Evolutionary conservation across 2,797 vertebrate species (phyloP).

Genomic region (Parauchenoglanis ngamensis): DNA sequence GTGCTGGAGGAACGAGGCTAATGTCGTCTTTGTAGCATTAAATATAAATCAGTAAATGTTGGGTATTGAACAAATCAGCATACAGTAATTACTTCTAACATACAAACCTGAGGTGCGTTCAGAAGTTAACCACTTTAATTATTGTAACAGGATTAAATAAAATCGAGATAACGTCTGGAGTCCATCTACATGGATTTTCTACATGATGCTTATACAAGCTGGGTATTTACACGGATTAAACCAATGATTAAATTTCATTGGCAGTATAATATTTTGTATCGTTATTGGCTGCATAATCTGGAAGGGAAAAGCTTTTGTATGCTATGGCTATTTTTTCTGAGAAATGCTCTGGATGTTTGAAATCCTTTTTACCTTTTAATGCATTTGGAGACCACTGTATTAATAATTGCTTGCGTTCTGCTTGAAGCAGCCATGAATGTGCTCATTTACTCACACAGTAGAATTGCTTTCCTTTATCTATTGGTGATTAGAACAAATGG

Average conservation of each 20-base stretch:
- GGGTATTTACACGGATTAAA: background rate
- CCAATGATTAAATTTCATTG: background rate
- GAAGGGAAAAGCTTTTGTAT: background rate
- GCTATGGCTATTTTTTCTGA: background rate
- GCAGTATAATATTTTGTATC: background rate
- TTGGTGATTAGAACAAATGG: slow-evolving; percentile 28
- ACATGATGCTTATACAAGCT: background rate
- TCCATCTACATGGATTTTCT: background rate
- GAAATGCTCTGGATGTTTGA: background rate
- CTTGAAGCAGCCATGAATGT: background rate
- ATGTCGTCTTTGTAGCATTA: background rate
- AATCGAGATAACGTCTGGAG: no score
- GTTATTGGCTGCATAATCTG: background rate
- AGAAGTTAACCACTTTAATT: no score
- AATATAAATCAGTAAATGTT: background rate
- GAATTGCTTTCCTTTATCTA: slow-evolving; percentile 21
- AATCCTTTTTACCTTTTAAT: background rate
- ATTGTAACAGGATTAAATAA: no score
- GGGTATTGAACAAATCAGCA: background rate
- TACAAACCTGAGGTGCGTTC: background rate
- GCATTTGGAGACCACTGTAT: background rate
- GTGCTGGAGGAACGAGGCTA: background rate
- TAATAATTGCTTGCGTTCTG: background rate
- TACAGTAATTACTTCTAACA: background rate
- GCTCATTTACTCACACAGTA: background rate